phyloP scores from a whole-genome alignment of 2,888 invertebrate species.

The Drosophila nr. fundita region DNA sequence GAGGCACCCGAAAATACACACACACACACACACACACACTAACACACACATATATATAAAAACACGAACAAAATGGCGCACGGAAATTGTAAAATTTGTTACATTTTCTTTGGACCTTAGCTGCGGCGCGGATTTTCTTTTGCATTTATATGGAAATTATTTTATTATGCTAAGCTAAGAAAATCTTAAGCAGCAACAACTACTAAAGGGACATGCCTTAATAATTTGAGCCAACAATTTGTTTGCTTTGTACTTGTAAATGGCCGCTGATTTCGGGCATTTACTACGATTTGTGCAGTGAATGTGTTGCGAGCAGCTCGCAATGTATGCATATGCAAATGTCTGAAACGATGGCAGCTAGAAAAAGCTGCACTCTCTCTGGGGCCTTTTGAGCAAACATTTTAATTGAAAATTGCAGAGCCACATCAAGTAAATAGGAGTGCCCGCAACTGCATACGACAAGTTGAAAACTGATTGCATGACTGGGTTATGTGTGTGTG shows the following conservation, averaged over 20 bases:
- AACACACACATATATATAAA: background rate
- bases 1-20: constrained; percentile 15
- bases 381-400: constrained; percentile 59
- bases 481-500: constrained; percentile 36
- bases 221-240: constrained; percentile 33
- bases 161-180: constrained; percentile 50
- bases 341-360: constrained; percentile 14
- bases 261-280: constrained; percentile 4
- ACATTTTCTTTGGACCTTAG: constrained; percentile 49
- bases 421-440: constrained; percentile 57
- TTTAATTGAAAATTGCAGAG: constrained; percentile 76
- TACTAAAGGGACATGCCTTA: constrained; percentile 10
- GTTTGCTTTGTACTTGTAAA: constrained; percentile 12
- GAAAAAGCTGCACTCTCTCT: constrained; percentile 24
- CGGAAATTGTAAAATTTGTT: constrained; percentile 78
- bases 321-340: constrained; percentile 35
- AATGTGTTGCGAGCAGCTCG: background rate
- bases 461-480: constrained; percentile 59
- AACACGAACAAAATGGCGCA: constrained; percentile 36
- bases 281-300: background rate
- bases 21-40: constrained; percentile 18
- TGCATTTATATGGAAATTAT: constrained; percentile 60
- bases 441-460: constrained; percentile 52
- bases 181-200: constrained; percentile 17
- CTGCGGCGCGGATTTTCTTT: constrained; percentile 39